A percentile compares a stretch with the other conserved stretches of the same genome.
Evolutionary conservation across 2,797 vertebrate species (phyloP).

Genomic region (Erethizon dorsatum): DNA sequence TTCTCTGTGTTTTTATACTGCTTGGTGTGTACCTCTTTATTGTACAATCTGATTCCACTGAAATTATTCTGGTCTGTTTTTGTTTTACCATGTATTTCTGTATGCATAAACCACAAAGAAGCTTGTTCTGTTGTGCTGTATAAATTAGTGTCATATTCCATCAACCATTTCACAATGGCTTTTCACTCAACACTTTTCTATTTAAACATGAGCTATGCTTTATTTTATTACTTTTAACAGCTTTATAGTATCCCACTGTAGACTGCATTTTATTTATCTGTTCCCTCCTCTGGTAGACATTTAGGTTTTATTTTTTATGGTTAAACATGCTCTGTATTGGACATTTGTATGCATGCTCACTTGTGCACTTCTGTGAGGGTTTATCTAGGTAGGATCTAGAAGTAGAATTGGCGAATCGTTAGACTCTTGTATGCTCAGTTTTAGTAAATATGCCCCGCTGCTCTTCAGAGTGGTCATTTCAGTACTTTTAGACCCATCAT

Average conservation of each 20-base stretch:
- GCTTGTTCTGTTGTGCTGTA: not conserved
- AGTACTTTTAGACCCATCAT: not conserved
- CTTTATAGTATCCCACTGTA: not conserved
- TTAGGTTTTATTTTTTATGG: not conserved
- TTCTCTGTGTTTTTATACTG: not conserved
- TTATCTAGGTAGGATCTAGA: not conserved
- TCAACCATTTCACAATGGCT: not conserved
- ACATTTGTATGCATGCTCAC: not conserved
- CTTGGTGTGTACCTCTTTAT: not conserved
- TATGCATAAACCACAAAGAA: not conserved
- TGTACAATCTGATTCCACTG: not conserved
- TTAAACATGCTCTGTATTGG: not conserved
- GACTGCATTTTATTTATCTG: not conserved
- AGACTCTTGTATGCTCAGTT: not conserved
- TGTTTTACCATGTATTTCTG: not conserved
- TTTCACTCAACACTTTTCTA: not conserved
- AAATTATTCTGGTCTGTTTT: not conserved
- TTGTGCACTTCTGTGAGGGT: not conserved
- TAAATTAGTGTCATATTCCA: not conserved
- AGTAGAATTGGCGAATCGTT: not conserved
- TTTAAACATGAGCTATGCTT: not conserved
- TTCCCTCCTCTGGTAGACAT: not conserved
- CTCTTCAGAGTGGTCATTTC: not conserved
- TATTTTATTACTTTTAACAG: not conserved
- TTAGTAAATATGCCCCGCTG: not conserved